A percentile compares a stretch with the other conserved stretches of the same genome.
These are phyloP conservation scores for Scylla paramamosain DNA, from an alignment of 1,140 invertebrate genomes.

Conservation along the genomic window DNA sequence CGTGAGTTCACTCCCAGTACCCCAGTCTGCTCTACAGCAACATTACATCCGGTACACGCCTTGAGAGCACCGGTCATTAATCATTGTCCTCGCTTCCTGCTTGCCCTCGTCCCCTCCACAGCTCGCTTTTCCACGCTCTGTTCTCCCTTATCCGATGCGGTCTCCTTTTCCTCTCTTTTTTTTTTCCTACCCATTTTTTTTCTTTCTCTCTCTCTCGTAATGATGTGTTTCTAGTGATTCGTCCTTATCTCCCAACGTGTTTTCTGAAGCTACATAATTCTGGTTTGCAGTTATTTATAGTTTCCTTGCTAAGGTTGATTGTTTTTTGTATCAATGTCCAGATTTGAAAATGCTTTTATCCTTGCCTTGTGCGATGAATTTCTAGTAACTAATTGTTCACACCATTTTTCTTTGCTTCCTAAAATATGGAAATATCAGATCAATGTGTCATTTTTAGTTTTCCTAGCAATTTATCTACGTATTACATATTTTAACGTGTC, in stretches of 20 bases:
- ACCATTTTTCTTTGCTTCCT: no score
- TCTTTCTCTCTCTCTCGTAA: neutral
- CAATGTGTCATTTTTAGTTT: no score
- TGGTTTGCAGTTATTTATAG: neutral
- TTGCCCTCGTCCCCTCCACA: neutral
- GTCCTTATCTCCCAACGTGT: no score
- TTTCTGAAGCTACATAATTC: no score
- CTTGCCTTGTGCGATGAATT: no score
- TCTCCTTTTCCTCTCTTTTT: neutral
- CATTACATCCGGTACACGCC: conserved; percentile 10
- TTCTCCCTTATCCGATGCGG: neutral
- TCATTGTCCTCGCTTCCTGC: conserved; percentile 19
- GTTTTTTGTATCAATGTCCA: no score
- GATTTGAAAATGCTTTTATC: no score
- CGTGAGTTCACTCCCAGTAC: neutral
- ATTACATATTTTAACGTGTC: neutral
- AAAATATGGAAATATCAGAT: no score
- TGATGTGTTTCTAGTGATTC: no score
- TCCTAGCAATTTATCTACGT: no score
- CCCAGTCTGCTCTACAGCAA: neutral
- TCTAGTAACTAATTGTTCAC: no score
- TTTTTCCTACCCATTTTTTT: neutral
- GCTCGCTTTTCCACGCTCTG: neutral
- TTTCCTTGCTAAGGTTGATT: neutral
- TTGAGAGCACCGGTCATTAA: conserved; percentile 12